Evolutionary conservation across 2,113 vertebrate genomes (phyloP), one percentile per base, ranked within the genome.

Genomic region (Lanius collurio): DNA sequence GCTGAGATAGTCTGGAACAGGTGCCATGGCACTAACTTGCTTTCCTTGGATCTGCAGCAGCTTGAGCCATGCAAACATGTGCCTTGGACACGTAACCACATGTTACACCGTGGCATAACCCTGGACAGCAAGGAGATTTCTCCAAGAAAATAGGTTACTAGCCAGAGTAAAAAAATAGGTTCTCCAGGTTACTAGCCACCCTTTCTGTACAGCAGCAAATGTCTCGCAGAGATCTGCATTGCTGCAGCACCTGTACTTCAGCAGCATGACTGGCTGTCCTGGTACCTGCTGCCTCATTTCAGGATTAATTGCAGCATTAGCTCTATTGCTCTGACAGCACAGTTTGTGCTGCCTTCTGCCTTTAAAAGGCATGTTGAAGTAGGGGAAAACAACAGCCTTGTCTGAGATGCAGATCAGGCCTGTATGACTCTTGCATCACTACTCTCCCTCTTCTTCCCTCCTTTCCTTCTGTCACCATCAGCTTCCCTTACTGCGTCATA

Each of bases 71-170:
- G 5, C 62, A 39, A 53, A 26, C 9, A 1, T 75, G 46, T 71
- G 15, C 65, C 13, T 0, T 8, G 28, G 71, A 35, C 20, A 3
- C 1, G 1, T 49, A 78, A 35, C 69, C 55, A 16, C 0, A 1
- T 42, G 55, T 77, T 52, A 21, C 11, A 3, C 37, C 12, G 1
- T n/a, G 62, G 31, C 0, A 1, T 67, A 56, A 67, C 56, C 35
- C 15, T 13, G 44, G 42, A 26, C 37, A 35, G 69, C 5, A 3
- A 71, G 83, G 39, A 83, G 56, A 21, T 67, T 94, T 84, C 52
- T 91, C 41, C 12, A 23, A 22, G 57, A 41, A 47, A 47, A 47
- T 23, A 47, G 50, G 15, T 85, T 56, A 28, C 30, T 23, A n/a
- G 50, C 44, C 46, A 42, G 46, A 47, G 46, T 47, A 13, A 23